phyloP scores from a whole-genome alignment of 2,113 vertebrate genomes.

The Haemorhous mexicanus region DNA sequence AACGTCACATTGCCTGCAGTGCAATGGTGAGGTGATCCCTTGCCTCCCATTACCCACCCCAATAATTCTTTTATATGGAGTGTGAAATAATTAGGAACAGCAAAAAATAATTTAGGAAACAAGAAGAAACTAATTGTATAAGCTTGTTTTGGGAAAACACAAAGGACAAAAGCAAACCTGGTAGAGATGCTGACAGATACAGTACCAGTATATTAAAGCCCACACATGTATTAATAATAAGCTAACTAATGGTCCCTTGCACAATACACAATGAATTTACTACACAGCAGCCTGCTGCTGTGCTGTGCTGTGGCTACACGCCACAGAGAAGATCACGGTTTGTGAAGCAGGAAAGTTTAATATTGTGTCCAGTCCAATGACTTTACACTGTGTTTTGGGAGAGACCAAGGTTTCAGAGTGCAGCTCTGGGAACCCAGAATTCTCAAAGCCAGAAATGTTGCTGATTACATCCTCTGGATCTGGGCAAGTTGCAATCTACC shows the following conservation, averaged over 20 bases:
- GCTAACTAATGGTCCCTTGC: slow-evolving; percentile 57
- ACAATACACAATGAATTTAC: slow-evolving; percentile 41
- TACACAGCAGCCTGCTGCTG: slow-evolving; percentile 26
- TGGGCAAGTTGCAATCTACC: background rate
- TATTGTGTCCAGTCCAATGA: slow-evolving; percentile 22
- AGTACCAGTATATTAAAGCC: slow-evolving; percentile 52
- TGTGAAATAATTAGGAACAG: slow-evolving; percentile 81
- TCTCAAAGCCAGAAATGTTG: background rate
- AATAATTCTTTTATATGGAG: slow-evolving; percentile 84
- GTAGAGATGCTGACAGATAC: slow-evolving; percentile 44
- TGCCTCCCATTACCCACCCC: slow-evolving; percentile 75
- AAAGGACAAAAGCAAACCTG: slow-evolving; percentile 57
- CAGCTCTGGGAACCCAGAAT: background rate
- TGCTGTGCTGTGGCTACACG: background rate
- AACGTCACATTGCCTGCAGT: slow-evolving; percentile 56
- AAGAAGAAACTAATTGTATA: slow-evolving; percentile 79
- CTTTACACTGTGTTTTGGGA: background rate
- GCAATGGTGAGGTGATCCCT: slow-evolving; percentile 63
- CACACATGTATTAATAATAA: slow-evolving; percentile 41
- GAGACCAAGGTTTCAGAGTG: background rate
- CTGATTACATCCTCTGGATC: background rate
- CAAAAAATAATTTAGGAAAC: slow-evolving; percentile 81
- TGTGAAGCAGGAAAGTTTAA: slow-evolving; percentile 23
- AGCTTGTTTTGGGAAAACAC: slow-evolving; percentile 76
- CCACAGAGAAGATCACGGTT: background rate